Conservation (phyloP, 2,888 invertebrate species). For the Sericinus montela region DNA sequence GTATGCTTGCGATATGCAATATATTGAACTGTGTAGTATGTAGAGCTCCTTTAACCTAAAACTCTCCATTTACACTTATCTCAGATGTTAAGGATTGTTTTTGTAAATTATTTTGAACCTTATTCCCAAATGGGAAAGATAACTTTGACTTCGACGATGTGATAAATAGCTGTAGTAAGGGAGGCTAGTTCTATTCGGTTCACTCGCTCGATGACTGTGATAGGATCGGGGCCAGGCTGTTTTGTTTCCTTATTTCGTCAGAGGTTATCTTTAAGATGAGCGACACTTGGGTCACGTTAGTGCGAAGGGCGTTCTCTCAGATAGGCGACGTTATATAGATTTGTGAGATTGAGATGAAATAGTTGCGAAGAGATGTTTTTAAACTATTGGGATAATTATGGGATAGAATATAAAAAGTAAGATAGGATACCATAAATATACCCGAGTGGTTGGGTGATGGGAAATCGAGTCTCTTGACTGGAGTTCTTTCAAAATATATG, state of each 20-base stretch:
- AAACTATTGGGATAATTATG: too few species aligned
- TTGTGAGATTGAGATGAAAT: background rate
- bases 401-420: too few species aligned
- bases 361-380: background rate
- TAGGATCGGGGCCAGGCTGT: constrained; percentile 48
- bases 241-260: constrained; percentile 58
- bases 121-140: constrained; percentile 23
- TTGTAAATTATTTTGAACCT: constrained; percentile 29
- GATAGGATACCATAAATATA: too few species aligned
- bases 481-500: too few species aligned
- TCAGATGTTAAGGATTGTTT: constrained; percentile 49
- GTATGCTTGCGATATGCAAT: constrained; percentile 40
- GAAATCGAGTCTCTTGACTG: too few species aligned
- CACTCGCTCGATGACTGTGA: constrained; percentile 37
- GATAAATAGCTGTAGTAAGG: constrained; percentile 20
- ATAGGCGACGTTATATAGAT: constrained; percentile 2
- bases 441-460: too few species aligned
- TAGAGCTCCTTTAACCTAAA: constrained; percentile 60
- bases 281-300: constrained; percentile 36
- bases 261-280: constrained; percentile 33
- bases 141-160: constrained; percentile 20
- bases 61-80: constrained; percentile 62
- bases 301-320: constrained; percentile 26
- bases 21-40: constrained; percentile 46
- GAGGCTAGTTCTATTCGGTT: constrained; percentile 33